Evolutionary conservation across 2,888 invertebrate genomes (phyloP).

Genomic region (Emmelina monodactyla): DNA sequence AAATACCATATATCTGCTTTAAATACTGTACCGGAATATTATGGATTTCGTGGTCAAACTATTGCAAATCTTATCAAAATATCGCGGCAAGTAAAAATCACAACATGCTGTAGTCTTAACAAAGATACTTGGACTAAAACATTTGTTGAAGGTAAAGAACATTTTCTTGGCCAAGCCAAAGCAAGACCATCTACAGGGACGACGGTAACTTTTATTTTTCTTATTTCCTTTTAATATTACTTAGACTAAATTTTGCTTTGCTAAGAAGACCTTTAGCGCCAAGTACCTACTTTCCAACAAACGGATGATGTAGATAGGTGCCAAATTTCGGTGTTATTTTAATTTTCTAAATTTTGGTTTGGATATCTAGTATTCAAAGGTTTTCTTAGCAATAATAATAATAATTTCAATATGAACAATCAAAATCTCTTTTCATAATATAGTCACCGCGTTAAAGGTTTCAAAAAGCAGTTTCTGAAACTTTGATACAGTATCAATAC

Average conservation of each 20-base stretch:
- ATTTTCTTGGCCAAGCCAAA: conserved; percentile 27
- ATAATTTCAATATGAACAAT: no score
- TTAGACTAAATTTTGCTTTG: no score
- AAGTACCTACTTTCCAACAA: neutral
- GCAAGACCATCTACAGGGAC: conserved; percentile 73
- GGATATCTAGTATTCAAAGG: no score
- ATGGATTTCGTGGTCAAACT: conserved; percentile 75
- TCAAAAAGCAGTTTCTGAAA: no score
- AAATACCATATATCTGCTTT: conserved; percentile 64
- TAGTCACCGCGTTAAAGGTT: no score
- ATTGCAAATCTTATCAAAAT: conserved; percentile 69
- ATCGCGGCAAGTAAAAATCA: conserved; percentile 66
- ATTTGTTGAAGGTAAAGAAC: conserved; percentile 54
- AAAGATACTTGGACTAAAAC: conserved; percentile 66
- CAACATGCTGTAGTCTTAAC: conserved; percentile 50
- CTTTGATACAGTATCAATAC: no score
- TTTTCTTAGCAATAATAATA: no score
- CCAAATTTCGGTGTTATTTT: no score
- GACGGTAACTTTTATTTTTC: conserved; percentile 54
- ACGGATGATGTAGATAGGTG: no score
- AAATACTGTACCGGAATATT: conserved; percentile 55
- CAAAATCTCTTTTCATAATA: no score
- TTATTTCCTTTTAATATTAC: no score
- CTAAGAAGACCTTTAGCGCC: neutral
- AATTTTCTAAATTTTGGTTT: no score